Conservation (phyloP, 2,797 vertebrate genomes). For the Falco concolor region DNA sequence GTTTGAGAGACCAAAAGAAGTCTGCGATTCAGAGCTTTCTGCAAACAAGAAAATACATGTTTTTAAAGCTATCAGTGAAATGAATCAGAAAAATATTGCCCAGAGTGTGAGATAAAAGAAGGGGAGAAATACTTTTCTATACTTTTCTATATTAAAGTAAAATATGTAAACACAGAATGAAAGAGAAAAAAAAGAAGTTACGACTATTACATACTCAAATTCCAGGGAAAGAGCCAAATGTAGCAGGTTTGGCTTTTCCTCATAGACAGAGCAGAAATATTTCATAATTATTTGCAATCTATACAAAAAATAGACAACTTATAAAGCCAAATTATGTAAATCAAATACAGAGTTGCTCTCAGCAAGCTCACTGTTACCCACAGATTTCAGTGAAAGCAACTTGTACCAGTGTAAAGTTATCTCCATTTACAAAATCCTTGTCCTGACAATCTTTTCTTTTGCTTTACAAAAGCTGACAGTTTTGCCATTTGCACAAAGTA, state of each 20-base stretch:
- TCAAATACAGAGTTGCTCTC: not conserved
- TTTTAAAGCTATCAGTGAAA: not conserved
- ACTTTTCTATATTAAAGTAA: not conserved
- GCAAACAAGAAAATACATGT: not conserved
- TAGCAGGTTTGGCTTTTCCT: not conserved
- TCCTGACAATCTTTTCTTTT: not conserved
- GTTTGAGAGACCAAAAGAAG: not conserved
- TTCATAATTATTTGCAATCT: not conserved
- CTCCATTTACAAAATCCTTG: conserved; percentile 13
- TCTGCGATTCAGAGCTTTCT: not conserved
- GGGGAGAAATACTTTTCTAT: not conserved
- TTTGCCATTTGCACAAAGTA: conserved; percentile 56
- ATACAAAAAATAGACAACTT: not conserved
- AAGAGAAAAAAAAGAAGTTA: not conserved
- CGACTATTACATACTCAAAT: not conserved
- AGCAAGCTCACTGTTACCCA: not conserved
- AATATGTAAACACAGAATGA: not conserved
- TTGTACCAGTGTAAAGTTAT: conserved; percentile 3
- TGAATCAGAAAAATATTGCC: not conserved
- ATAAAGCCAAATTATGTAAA: not conserved
- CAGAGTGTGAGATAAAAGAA: not conserved
- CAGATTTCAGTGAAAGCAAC: not conserved
- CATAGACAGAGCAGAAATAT: not conserved
- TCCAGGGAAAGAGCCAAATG: not conserved
- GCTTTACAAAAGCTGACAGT: conserved; percentile 38